Conservation (phyloP, 2,888 invertebrate genomes). For the Phorcus lineatus region DNA sequence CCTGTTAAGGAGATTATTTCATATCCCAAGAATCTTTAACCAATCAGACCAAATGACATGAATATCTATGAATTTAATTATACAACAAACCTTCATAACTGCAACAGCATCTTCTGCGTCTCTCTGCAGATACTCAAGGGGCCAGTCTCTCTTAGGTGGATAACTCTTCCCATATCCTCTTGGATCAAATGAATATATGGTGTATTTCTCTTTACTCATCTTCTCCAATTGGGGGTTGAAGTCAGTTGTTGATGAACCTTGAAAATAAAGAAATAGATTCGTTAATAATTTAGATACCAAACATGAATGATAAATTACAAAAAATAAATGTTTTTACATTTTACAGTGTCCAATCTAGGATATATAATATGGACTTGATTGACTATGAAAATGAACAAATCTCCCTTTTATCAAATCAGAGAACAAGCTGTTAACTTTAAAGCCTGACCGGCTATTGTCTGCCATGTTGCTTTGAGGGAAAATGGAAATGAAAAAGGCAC, state of each 20-base stretch:
- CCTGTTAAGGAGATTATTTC: too few species aligned
- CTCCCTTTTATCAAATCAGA: too few species aligned
- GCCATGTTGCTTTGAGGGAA: too few species aligned
- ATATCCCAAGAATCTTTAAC: not conserved
- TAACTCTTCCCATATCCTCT: conserved; percentile 90
- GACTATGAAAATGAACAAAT: too few species aligned
- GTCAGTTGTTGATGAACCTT: conserved; percentile 87
- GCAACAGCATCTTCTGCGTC: conserved; percentile 85
- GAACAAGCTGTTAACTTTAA: too few species aligned
- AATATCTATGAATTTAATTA: not conserved
- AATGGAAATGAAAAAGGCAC: too few species aligned
- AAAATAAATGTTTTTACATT: too few species aligned
- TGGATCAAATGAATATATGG: conserved; percentile 80
- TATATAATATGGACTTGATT: too few species aligned
- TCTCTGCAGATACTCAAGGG: conserved; percentile 82
- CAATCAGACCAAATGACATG: not conserved
- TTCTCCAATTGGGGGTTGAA: conserved; percentile 81
- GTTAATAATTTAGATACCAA: too few species aligned
- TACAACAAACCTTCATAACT: conserved; percentile 82
- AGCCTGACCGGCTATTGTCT: too few species aligned
- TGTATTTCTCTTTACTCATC: conserved; percentile 77
- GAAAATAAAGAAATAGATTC: conserved; percentile 2
- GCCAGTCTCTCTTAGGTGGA: conserved; percentile 86
- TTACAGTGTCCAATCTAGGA: too few species aligned
- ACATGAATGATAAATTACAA: too few species aligned